Evolutionary conservation across 2,888 invertebrate genomes (phyloP), one percentile per base, ranked within the genome.

Genomic region (Salticus scenicus): DNA sequence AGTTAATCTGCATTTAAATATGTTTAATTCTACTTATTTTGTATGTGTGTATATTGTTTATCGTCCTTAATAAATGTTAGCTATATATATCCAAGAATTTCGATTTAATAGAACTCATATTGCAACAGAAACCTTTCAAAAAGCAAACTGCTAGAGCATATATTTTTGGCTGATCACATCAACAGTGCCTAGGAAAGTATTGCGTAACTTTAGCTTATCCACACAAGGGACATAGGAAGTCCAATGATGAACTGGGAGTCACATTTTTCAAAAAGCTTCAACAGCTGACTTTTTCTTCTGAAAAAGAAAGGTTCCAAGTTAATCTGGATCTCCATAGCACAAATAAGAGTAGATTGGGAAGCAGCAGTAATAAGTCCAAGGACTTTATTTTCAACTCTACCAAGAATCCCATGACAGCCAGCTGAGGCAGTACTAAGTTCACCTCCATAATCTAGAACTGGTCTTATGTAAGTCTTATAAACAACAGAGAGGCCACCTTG

Each of bases 391-490:
- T 63, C 27, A 63, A 63, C 27, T n/a, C 27, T 24, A 27, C 27
- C 63, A 63, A 2, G 7, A 0, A 5, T 28, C 10, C 20, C 28
- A 63, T 27, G 0, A 4, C 1, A 1, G 27, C 27, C 27, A 24
- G 24, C 63, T 12, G 63, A 24, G 24, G 27, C 10, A 24, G 63
- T 63, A 27, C 27, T 27, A 0, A 63, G 63, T 14, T 63, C 27
- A 28, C 63, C 27, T 4, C 63, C 63, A 63, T 63, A 63, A 4
- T 63, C 63, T 5, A 63, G 14, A 27, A 63, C 27, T 24, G 63
- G 63, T 63, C 27, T 63, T 24, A 27, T 63, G 28, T 63, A 70
- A 31, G 37, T 33, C 37, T 69, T 69, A 33, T 69, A 69, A 0
- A 17, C n/a, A 20, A 20, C 37, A 4, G n/a, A 31, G 20, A 69